Base-by-base conservation (phyloP, 2,797 vertebrate genomes). In the Lophius americanus region DNA sequence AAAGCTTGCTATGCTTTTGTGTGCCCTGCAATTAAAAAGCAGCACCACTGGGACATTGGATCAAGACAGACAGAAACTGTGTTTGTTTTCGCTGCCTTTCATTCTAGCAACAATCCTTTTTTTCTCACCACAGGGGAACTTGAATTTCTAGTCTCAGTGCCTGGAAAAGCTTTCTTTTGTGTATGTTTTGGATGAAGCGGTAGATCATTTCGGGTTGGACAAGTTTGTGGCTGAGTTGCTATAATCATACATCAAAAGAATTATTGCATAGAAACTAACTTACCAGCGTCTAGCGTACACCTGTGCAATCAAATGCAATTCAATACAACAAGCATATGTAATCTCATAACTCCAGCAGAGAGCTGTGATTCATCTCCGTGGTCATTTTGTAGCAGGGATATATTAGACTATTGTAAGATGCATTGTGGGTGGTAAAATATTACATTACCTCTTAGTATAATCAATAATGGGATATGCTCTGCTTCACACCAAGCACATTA, bases 1-100 rank as follows among this genome's bases (percentile, higher is more conserved):
- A 70, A 63, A 35, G 48, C 56, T 51, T 8, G 56, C 78, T 74
- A 72, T 56, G 65, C 5, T 4, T 35, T 23, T 49, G 64, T 66
- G 54, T 61, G 58, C 51, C 46, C 37, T 43, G 46, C 51, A 78
- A 82, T 82, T 80, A 67, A 78, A 85, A 78, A 54, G 33, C 48
- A 38, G 48, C 2, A 42, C 63, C 14, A 51, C 32, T 47, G 13
- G 48, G 59, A 58, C 41, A n/a, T 10, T 12, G 12, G 7, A 51
- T 9, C 49, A 87, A 72, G 44, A 76, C 38, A 36, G 59, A 49
- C n/a, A 56, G 51, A 80, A 57, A 72, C 60, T 56, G 12, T 68
- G 51, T 70, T 52, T 60, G 50, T 55, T 73, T 81, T 66, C 32
- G 37, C 35, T 51, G 54, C 23, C 51, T 75, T 78, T 78, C 42